Percentiles rank a stretch among this genome's conserved stretches.
Evolutionary conservation across 2,888 invertebrate genomes (phyloP).

Genomic region (Adela reaumurella): DNA sequence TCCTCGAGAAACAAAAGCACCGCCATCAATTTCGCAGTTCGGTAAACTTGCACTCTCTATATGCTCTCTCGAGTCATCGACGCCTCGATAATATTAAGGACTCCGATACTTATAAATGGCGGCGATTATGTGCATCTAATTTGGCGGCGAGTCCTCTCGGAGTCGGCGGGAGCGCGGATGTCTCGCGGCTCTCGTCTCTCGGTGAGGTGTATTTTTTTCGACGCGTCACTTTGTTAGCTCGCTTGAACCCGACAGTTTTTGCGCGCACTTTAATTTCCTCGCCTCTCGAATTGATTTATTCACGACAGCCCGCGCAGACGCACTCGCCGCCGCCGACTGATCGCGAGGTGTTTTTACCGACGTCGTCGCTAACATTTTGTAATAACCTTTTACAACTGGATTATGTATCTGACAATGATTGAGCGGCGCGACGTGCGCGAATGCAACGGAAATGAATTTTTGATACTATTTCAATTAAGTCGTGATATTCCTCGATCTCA

Average conservation of each 20-base stretch:
- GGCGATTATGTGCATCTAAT: constrained; percentile 50
- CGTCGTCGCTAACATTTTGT: constrained; percentile 44
- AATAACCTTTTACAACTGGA: constrained; percentile 49
- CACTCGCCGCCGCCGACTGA: constrained; percentile 11
- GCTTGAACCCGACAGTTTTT: constrained; percentile 23
- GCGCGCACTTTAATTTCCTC: constrained; percentile 53
- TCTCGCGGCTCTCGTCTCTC: constrained; percentile 18
- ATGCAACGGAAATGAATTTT: no score
- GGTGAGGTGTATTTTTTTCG: constrained; percentile 41
- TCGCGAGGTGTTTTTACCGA: constrained; percentile 47
- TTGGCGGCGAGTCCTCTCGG: constrained; percentile 22
- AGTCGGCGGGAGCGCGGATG: constrained; percentile 21
- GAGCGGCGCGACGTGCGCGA: no score
- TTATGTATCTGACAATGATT: constrained; percentile 27
- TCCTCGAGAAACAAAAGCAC: background rate
- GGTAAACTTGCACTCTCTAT: background rate
- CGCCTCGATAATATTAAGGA: background rate
- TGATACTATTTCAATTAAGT: no score
- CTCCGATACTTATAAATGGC: constrained; percentile 16
- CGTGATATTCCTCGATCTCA: no score
- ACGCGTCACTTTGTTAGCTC: constrained; percentile 8
- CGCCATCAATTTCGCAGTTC: background rate
- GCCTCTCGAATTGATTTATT: constrained; percentile 52
- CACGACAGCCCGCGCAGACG: constrained; percentile 44
- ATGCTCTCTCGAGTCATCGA: background rate